phyloP scores from a whole-genome alignment of 2,797 vertebrate species.

The Eremophila alpestris region DNA sequence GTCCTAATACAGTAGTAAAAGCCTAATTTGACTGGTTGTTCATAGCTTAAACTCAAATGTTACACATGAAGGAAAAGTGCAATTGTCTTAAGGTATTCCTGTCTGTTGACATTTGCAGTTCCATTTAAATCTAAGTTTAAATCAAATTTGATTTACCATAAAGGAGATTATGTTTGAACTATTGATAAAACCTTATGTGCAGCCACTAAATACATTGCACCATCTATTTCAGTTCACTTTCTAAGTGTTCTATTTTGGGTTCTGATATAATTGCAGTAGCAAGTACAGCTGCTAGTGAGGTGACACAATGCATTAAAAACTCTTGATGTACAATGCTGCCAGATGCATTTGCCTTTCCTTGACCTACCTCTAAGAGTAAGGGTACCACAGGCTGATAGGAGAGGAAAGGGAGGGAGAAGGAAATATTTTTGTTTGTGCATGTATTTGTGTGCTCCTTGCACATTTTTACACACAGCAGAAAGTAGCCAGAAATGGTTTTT shows the following conservation, averaged over 20 bases:
- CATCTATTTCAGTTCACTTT: constrained; percentile 5
- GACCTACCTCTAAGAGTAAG: background rate
- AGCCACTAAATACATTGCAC: background rate
- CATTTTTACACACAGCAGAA: background rate
- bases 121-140: constrained; percentile 26
- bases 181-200: constrained; percentile 13
- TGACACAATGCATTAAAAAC: constrained; percentile 28
- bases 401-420: background rate
- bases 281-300: constrained; percentile 19
- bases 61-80: background rate
- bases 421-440: background rate
- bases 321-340: background rate
- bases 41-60: background rate
- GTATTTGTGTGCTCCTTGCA: background rate
- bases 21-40: background rate
- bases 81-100: background rate
- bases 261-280: constrained; percentile 20
- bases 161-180: background rate
- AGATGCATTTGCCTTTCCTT: constrained; percentile 25
- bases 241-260: constrained; percentile 22
- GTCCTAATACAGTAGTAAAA: background rate
- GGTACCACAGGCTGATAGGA: background rate
- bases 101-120: constrained; percentile 1
- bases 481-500: background rate
- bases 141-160: background rate